phyloP scores from a whole-genome alignment of 1,140 invertebrate genomes.

The Magallana ariakensis region DNA sequence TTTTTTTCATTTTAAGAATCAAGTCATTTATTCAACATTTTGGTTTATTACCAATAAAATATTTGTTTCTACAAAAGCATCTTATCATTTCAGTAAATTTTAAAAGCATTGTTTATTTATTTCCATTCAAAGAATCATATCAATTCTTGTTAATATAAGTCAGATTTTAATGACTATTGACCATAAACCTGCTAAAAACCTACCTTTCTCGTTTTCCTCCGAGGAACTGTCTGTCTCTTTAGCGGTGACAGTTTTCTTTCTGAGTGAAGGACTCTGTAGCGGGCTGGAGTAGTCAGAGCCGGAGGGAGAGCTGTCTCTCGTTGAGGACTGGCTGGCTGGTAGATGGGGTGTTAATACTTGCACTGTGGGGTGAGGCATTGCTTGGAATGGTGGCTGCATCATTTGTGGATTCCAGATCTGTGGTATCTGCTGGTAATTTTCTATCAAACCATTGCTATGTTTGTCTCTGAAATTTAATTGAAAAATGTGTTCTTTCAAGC shows the following conservation, averaged over 20 bases:
- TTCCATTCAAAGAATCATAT: too few relatives aligned
- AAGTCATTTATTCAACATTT: too few relatives aligned
- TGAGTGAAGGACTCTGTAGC: constrained; percentile 27
- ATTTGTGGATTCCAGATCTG: background rate
- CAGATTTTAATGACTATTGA: too few relatives aligned
- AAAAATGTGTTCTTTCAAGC: too few relatives aligned
- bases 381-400: constrained; percentile 20
- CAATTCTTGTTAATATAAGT: too few relatives aligned
- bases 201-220: constrained; percentile 46
- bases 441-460: constrained; percentile 8
- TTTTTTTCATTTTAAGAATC: too few relatives aligned
- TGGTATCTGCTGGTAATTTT: background rate
- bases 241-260: constrained; percentile 32
- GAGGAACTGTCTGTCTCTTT: constrained; percentile 44
- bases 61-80: too few relatives aligned
- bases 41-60: too few relatives aligned
- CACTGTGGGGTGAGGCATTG: background rate
- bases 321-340: constrained; percentile 15
- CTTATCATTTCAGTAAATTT: too few relatives aligned
- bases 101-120: too few relatives aligned
- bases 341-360: background rate
- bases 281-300: constrained; percentile 44
- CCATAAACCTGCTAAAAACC: too few relatives aligned
- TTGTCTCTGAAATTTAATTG: background rate
- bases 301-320: constrained; percentile 41